Conservation (phyloP, 1,140 invertebrate species). For the Plodia interpunctella region DNA sequence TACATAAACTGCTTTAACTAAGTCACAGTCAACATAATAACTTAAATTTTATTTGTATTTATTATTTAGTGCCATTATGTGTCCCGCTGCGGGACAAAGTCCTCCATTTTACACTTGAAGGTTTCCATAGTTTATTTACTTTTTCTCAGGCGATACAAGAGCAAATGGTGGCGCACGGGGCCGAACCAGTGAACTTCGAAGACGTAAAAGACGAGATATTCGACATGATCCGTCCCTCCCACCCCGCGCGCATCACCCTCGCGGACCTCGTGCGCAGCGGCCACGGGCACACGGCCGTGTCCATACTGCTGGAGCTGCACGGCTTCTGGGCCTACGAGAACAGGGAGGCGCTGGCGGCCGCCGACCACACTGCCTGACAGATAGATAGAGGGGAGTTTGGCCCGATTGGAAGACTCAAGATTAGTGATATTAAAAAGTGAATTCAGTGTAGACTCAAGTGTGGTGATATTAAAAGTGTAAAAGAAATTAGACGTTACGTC, state of each 20-base stretch:
- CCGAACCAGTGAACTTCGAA: slow-evolving; percentile 92
- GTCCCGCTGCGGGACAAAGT: too few relatives aligned
- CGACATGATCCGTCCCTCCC: slow-evolving; percentile 95
- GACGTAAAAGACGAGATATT: slow-evolving; percentile 99
- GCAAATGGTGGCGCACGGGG: slow-evolving; percentile 89
- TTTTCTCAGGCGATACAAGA: slow-evolving; percentile 88
- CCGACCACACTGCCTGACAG: slow-evolving; percentile 61
- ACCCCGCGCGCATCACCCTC: slow-evolving; percentile 91
- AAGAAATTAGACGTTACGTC: too few relatives aligned
- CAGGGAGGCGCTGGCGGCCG: slow-evolving; percentile 86
- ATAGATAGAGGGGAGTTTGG: background rate
- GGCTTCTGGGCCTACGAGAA: slow-evolving; percentile 98
- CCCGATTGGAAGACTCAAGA: too few relatives aligned
- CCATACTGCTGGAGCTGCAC: slow-evolving; percentile 96
- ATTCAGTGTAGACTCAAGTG: too few relatives aligned
- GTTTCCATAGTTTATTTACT: background rate
- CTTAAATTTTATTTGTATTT: too few relatives aligned
- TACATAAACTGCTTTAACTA: too few relatives aligned
- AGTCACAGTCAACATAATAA: too few relatives aligned
- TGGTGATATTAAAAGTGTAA: too few relatives aligned
- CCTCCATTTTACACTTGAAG: too few relatives aligned
- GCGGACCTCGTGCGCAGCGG: slow-evolving; percentile 90
- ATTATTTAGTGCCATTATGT: too few relatives aligned
- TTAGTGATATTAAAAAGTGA: too few relatives aligned
- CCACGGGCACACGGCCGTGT: slow-evolving; percentile 95